Evolutionary conservation across 2,113 vertebrate species (phyloP).

Genomic region (Picathartes gymnocephalus): DNA sequence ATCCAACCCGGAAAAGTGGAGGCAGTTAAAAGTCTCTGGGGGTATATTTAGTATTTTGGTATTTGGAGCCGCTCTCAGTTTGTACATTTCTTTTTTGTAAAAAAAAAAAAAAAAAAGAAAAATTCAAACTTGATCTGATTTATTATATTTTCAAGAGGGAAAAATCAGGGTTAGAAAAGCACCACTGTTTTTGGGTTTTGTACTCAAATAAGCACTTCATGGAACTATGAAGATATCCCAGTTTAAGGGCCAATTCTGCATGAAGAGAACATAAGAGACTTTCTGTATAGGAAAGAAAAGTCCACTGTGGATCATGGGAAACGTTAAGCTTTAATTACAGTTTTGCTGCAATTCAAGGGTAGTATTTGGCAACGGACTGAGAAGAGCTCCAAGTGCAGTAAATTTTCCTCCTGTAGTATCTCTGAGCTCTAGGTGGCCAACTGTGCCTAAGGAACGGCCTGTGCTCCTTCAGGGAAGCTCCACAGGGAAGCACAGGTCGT

Average conservation of each 20-base stretch:
- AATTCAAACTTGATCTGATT: background rate
- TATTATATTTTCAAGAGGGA: background rate
- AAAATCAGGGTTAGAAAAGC: conserved; percentile 3
- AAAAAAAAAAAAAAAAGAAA: background rate
- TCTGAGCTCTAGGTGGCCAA: background rate
- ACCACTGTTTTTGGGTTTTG: background rate
- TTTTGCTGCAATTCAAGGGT: background rate
- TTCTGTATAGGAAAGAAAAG: conserved; percentile 38
- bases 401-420: background rate
- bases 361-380: background rate
- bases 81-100: background rate
- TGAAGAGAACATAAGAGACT: conserved; percentile 36
- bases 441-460: background rate
- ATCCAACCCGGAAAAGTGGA: background rate
- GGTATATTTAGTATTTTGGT: background rate
- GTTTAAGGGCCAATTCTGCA: conserved; percentile 24
- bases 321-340: conserved; percentile 30
- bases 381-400: background rate
- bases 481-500: rapidly evolving
- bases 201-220: background rate
- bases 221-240: background rate
- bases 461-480: background rate
- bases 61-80: background rate
- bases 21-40: background rate
- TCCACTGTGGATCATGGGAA: conserved; percentile 33